A percentile compares a stretch with the other conserved stretches of the same genome.
Evolutionary conservation across 2,797 vertebrate species (phyloP).

Genomic region (Myiotriccus ornatus): DNA sequence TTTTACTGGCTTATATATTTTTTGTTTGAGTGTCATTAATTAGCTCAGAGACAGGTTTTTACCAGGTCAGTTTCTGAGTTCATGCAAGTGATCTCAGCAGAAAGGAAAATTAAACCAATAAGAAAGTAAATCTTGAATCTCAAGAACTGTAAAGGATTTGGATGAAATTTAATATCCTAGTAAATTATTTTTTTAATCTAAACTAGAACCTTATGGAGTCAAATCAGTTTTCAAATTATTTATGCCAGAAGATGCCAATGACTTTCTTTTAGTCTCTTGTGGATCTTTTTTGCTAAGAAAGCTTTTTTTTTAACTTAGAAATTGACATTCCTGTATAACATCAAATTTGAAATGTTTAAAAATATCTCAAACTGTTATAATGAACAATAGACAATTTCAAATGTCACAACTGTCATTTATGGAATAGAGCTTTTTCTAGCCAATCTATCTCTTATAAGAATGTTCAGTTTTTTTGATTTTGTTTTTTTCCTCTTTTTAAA

Average conservation of each 20-base stretch:
- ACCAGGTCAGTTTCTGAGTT: not conserved
- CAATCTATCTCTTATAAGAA: not conserved
- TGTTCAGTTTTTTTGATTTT: not conserved
- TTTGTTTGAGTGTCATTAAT: not conserved
- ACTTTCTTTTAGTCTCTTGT: not conserved
- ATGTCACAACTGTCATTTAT: not conserved
- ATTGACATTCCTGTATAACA: rapidly evolving
- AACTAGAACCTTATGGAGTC: not conserved
- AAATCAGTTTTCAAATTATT: not conserved
- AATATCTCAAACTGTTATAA: not conserved
- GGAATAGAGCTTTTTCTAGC: not conserved
- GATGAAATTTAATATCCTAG: not conserved
- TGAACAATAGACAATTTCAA: not conserved
- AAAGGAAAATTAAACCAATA: not conserved
- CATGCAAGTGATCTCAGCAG: not conserved
- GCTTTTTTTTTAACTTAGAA: not conserved
- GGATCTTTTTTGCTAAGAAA: not conserved
- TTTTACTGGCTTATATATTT: not conserved
- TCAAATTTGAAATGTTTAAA: not conserved
- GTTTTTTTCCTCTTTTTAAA: not conserved
- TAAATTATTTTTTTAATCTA: not conserved
- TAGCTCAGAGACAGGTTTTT: not conserved
- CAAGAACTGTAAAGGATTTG: not conserved
- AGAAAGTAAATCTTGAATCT: not conserved
- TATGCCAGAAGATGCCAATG: not conserved